Evolutionary conservation across 2,113 vertebrate genomes (phyloP).

Genomic region (Spea multiplicata): DNA sequence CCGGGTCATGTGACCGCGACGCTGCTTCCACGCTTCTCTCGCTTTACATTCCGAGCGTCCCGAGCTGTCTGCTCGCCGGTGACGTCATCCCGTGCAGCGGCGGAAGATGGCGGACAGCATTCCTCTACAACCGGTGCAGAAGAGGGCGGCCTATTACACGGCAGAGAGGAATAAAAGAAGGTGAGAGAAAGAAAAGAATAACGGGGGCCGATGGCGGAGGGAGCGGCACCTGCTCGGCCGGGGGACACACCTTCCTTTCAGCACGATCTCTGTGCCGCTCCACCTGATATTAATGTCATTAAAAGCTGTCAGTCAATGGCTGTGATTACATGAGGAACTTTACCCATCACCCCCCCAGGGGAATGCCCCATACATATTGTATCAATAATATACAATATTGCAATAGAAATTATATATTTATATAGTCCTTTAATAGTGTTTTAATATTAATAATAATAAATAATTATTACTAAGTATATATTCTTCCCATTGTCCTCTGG

Average conservation of each 20-base stretch:
- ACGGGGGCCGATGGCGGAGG: neutral
- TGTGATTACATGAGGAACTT: neutral
- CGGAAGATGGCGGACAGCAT: slow-evolving; percentile 71
- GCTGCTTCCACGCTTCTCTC: slow-evolving; percentile 5
- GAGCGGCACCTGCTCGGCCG: slow-evolving; percentile 7
- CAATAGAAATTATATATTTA: no score
- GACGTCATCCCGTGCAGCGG: slow-evolving; percentile 34
- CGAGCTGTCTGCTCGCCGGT: slow-evolving; percentile 13
- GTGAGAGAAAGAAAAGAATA: neutral
- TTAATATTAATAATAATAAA: no score
- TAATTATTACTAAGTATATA: no score
- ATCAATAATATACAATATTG: no score
- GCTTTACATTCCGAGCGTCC: slow-evolving; percentile 4
- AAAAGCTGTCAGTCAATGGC: no score
- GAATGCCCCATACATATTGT: no score
- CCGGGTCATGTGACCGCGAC: slow-evolving; percentile 38
- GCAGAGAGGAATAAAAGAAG: slow-evolving; percentile 65
- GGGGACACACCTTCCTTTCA: neutral
- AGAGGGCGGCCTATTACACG: slow-evolving; percentile 65
- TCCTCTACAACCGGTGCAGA: slow-evolving; percentile 64
- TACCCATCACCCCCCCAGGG: neutral
- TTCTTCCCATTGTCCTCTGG: no score
- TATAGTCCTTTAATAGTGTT: no score
- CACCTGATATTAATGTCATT: neutral
- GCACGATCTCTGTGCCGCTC: neutral